Evolutionary conservation across 2,797 vertebrate genomes (phyloP).

Genomic region (Chaenodraco wilsoni): DNA sequence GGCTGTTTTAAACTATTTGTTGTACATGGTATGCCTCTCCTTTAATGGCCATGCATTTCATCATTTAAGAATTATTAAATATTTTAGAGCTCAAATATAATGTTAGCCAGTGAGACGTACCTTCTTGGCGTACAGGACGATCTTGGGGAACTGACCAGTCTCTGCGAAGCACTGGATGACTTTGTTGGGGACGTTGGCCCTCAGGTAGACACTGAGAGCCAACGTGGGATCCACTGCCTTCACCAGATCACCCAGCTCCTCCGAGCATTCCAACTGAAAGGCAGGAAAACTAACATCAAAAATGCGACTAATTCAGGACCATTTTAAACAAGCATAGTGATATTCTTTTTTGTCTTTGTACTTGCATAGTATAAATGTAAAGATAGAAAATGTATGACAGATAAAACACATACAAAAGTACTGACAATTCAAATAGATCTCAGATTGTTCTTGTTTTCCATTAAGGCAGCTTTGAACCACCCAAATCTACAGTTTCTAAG

Average conservation of each 20-base stretch:
- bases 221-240: constrained; percentile 97
- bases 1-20: background rate
- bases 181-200: constrained; percentile 98
- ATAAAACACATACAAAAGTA: background rate
- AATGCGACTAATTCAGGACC: background rate
- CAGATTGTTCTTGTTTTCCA: background rate
- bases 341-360: background rate
- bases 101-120: constrained; percentile 72
- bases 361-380: no score
- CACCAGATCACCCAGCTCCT: constrained; percentile 97
- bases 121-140: constrained; percentile 98
- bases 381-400: no score
- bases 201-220: constrained; percentile 96
- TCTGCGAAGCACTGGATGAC: constrained; percentile 99
- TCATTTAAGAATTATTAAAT: background rate
- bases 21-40: background rate
- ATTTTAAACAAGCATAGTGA: background rate
- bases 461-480: constrained; percentile 5
- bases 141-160: constrained; percentile 99
- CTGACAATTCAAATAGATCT: background rate
- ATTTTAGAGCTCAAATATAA: background rate
- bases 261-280: constrained; percentile 95
- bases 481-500: constrained; percentile 2
- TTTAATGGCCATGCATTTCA: background rate
- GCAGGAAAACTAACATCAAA: constrained; percentile 1